phyloP scores from a whole-genome alignment of 1,140 invertebrate genomes.

The Sinella curviseta region DNA sequence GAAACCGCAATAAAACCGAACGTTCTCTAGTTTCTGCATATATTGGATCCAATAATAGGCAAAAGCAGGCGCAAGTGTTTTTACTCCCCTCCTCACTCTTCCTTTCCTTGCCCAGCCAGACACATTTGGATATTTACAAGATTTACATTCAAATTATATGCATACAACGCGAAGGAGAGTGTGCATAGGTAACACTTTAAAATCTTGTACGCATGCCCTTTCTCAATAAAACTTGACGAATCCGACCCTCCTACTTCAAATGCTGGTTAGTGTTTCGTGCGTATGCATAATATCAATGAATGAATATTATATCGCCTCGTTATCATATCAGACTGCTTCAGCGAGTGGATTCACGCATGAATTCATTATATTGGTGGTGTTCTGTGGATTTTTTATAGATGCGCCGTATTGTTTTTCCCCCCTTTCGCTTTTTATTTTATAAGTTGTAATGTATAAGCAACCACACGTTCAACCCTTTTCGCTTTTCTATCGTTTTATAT shows the following conservation, averaged over 20 bases:
- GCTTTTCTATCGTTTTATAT: not conserved
- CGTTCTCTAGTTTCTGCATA: too few species aligned
- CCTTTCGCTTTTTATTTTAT: conserved; percentile 3
- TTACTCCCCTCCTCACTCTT: not conserved
- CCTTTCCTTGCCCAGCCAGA: not conserved
- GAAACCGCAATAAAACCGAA: too few species aligned
- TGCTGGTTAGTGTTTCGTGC: not conserved
- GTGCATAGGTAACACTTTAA: not conserved
- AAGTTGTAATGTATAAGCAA: not conserved
- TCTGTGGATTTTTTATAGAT: too few species aligned
- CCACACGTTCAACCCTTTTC: conserved; percentile 3
- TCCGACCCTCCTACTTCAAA: not conserved
- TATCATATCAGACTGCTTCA: not conserved
- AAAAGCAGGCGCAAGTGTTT: not conserved
- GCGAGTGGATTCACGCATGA: conserved; percentile 6
- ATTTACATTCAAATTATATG: conserved; percentile 16
- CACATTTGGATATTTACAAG: too few species aligned
- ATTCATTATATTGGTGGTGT: not conserved
- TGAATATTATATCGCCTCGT: not conserved
- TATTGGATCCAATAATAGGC: too few species aligned
- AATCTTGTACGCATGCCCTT: conserved; percentile 14
- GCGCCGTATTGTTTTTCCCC: too few species aligned
- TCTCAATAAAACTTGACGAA: conserved; percentile 9
- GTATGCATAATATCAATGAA: conserved; percentile 13
- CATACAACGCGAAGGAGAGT: not conserved